These are phyloP conservation scores for Melanotaenia pygmaea DNA, from an alignment of 2,797 vertebrate species.

Conservation along the genomic window DNA sequence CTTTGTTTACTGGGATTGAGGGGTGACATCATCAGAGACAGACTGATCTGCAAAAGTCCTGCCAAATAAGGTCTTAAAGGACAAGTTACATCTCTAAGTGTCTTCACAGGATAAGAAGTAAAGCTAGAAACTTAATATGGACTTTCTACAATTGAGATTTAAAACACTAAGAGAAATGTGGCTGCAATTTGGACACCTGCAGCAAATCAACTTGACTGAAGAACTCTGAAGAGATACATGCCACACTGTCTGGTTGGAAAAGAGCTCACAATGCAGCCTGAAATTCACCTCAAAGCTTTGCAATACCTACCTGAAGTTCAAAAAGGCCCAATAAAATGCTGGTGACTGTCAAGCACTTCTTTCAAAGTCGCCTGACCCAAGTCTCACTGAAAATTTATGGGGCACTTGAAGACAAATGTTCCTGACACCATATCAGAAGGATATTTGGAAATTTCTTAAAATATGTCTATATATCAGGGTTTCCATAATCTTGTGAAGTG, in stretches of 20 bases:
- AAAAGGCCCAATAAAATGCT: not conserved
- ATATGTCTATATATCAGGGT: not conserved
- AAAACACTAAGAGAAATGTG: not conserved
- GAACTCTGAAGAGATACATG: not conserved
- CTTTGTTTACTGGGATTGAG: not conserved
- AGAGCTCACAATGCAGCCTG: not conserved
- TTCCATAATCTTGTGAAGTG: not conserved
- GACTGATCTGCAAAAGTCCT: not conserved
- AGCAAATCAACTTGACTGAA: not conserved
- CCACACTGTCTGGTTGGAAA: not conserved
- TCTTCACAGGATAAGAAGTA: not conserved
- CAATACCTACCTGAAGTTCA: not conserved
- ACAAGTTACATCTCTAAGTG: not conserved
- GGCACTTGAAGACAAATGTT: not conserved
- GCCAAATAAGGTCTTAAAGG: not conserved
- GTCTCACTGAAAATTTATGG: not conserved
- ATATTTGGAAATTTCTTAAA: not conserved
- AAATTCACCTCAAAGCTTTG: not conserved
- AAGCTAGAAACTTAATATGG: not conserved
- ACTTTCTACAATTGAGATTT: not conserved
- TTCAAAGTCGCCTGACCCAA: not conserved
- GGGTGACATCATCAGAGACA: not conserved
- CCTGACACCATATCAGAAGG: not conserved
- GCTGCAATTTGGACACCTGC: not conserved
- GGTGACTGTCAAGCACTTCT: not conserved